A percentile compares a stretch with the other conserved stretches of the same genome.
phyloP scores from a whole-genome alignment of 2,113 vertebrate genomes.

The Dromas ardeola region DNA sequence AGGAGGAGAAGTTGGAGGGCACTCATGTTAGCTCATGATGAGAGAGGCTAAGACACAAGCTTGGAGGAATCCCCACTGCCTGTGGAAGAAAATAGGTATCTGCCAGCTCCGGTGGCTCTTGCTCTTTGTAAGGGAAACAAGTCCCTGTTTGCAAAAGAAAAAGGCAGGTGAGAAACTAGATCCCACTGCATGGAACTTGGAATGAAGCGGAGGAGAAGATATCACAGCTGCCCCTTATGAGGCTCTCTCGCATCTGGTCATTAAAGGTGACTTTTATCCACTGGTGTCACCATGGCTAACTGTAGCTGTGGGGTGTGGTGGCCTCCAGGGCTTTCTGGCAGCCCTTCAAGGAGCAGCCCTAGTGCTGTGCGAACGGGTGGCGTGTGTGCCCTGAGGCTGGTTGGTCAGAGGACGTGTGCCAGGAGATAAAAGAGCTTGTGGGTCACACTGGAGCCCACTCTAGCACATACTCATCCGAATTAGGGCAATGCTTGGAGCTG shows the following conservation, averaged over 20 bases:
- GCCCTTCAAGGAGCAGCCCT: background rate
- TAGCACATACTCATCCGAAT: accelerated
- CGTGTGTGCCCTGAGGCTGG: background rate
- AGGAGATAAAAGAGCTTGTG: background rate
- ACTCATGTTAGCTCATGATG: accelerated
- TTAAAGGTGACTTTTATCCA: background rate
- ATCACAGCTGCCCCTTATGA: background rate
- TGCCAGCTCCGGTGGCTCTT: background rate
- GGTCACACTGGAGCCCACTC: background rate
- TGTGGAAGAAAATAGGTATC: background rate
- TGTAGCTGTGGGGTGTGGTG: background rate
- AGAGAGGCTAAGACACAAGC: background rate
- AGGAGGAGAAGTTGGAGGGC: background rate
- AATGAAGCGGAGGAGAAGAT: background rate
- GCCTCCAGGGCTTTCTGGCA: background rate
- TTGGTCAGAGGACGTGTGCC: background rate
- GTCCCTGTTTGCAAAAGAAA: background rate
- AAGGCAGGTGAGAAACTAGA: background rate
- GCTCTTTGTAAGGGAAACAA: background rate
- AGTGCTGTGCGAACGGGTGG: background rate
- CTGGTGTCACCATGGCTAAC: background rate
- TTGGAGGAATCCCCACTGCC: background rate
- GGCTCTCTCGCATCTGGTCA: background rate
- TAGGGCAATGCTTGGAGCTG: background rate
- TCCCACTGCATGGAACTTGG: background rate